phyloP scores from a whole-genome alignment of 2,888 invertebrate species.

The Drosophila diplacantha region DNA sequence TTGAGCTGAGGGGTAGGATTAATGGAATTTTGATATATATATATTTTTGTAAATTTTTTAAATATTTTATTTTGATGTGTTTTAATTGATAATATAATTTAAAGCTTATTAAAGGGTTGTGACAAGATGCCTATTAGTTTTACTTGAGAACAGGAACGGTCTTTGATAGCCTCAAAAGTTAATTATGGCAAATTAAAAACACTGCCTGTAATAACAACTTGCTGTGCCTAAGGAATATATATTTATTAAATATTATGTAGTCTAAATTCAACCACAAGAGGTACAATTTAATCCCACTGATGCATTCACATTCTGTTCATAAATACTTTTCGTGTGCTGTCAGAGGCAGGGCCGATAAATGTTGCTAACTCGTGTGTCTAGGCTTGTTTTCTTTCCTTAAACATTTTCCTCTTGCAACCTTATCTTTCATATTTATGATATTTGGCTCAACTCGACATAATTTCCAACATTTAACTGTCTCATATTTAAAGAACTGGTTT shows the following conservation, averaged over 20 bases:
- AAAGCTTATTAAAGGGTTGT: background rate
- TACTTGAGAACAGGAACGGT: background rate
- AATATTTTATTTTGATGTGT: background rate
- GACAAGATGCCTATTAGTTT: too few relatives aligned
- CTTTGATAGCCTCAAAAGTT: background rate
- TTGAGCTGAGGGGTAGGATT: too few relatives aligned
- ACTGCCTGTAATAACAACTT: too few relatives aligned
- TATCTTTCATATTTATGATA: constrained; percentile 10
- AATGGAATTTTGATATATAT: background rate
- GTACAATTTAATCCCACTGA: background rate
- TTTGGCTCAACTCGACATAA: constrained; percentile 9
- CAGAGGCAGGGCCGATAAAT: background rate
- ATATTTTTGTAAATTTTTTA: background rate
- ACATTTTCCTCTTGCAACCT: background rate
- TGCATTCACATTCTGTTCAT: background rate
- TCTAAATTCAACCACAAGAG: background rate
- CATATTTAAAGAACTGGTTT: constrained; percentile 20
- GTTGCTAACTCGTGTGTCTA: background rate
- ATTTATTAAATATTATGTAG: background rate
- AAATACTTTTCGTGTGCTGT: background rate
- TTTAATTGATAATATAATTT: background rate
- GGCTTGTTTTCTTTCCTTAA: background rate
- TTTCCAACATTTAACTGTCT: constrained; percentile 11
- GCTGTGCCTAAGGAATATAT: background rate
- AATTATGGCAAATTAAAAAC: too few relatives aligned